phyloP scores from a whole-genome alignment of 2,888 invertebrate genomes.

The Petrolisthes manimaculis region DNA sequence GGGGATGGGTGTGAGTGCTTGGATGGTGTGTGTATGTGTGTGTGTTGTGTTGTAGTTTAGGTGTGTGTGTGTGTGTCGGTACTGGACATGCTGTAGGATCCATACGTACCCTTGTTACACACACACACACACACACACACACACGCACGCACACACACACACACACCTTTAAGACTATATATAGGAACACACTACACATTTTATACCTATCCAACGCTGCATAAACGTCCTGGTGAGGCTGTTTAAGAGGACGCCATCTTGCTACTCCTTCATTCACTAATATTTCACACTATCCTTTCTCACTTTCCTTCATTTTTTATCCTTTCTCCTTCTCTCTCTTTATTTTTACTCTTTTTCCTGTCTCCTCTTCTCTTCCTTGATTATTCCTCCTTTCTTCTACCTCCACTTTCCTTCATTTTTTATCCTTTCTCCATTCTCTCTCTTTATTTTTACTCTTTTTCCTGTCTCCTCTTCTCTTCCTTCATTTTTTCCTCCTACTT shows the following conservation, averaged over 20 bases:
- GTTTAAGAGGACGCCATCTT: background rate
- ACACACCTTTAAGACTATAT: no score
- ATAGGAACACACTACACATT: no score
- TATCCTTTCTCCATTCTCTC: background rate
- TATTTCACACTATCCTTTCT: no score
- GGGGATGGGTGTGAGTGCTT: background rate
- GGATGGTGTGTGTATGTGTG: conserved; percentile 22
- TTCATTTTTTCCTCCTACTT: background rate
- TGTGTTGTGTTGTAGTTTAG: background rate
- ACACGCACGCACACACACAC: no score
- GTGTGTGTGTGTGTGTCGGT: background rate
- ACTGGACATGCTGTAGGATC: background rate
- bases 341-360: background rate
- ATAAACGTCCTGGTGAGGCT: no score
- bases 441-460: background rate
- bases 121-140: no score
- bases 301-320: background rate
- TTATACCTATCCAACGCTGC: no score
- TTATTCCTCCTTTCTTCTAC: background rate
- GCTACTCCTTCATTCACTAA: background rate
- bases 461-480: background rate
- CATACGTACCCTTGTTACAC: background rate
- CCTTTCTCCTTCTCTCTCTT: background rate
- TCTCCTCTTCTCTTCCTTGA: background rate
- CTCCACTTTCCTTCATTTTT: background rate